Evolutionary conservation across 2,113 vertebrate genomes (phyloP), one percentile per base, ranked within the genome.

Genomic region (Zapus hudsonius): DNA sequence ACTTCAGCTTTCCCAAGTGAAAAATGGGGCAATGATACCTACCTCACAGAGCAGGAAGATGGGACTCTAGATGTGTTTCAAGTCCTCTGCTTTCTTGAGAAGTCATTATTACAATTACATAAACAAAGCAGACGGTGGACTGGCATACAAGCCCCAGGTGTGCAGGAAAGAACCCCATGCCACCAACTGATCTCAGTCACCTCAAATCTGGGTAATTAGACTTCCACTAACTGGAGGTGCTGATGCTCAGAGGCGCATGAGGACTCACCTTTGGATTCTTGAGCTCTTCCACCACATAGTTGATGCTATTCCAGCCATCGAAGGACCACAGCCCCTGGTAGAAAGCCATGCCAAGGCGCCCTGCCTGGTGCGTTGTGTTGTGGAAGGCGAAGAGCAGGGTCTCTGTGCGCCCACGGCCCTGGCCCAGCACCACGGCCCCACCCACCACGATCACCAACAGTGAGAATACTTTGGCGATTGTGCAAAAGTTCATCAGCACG

Each of bases 281-380:
- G 76, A 99, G 96, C 91, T 99, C 98, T 90, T 99, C 99, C 0
- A 94, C 98, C 57, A 99, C 97, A 73, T 95, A 98, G 93, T 99
- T 99, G 94, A 99, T 84, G 89, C 98, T 99, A 95, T 96, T 98
- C 99, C 98, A 99, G 57, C 99, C 98, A 63, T 97, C 90, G 0
- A 97, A 99, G 74, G 98, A 98, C 98, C 98, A 99, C 12, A 99
- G 97, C 0, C 98, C 98, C 96, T 99, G 99, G 97, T 98, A 99
- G 96, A 99, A 98, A 0, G 99, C 98, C 96, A 98, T 97, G 90
- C 98, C 98, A 20, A 99, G 75, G 5, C 95, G 13, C 72, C 97
- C 96, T 0, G 98, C 29, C 66, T 98, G 96, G 31, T 80, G 57
- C 2, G 78, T 97, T 0, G 98, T 99, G 31, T 98, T 98, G 89